These are phyloP conservation scores for Astreopora myriophthalma DNA, from an alignment of 64 coral and sea anemone species.

Conservation along the genomic window DNA sequence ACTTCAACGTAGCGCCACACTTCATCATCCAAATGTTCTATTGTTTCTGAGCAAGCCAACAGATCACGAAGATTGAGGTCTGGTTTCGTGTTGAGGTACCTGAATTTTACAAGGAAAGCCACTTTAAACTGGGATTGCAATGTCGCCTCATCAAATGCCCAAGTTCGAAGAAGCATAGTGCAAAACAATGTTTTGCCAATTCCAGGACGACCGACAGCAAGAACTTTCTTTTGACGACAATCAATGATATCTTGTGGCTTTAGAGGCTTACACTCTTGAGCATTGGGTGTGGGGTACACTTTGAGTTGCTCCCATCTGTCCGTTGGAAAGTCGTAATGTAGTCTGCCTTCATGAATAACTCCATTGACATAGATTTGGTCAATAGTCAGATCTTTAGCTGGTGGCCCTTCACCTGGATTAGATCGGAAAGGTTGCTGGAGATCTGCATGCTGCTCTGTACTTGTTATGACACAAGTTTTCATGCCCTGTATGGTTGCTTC, in stretches of 20 bases:
- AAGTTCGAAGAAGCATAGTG: slow-evolving; percentile 57
- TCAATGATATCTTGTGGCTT: background rate
- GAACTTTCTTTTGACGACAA: slow-evolving; percentile 36
- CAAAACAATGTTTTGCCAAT: slow-evolving; percentile 65
- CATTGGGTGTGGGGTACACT: slow-evolving; percentile 21
- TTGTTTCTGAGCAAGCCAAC: background rate
- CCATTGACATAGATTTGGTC: slow-evolving; percentile 64
- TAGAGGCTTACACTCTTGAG: background rate
- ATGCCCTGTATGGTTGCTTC: background rate
- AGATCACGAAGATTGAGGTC: slow-evolving; percentile 25
- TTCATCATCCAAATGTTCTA: slow-evolving; percentile 31
- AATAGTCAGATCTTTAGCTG: background rate
- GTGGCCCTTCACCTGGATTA: slow-evolving; percentile 5
- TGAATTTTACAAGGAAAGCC: slow-evolving; percentile 46
- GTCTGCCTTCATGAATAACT: slow-evolving; percentile 48
- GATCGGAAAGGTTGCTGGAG: slow-evolving; percentile 2
- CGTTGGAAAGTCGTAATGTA: background rate
- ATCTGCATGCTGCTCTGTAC: background rate
- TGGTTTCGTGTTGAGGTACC: background rate
- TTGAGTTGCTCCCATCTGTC: background rate
- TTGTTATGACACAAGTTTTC: background rate
- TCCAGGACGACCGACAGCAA: slow-evolving; percentile 42
- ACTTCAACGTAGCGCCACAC: slow-evolving; percentile 37
- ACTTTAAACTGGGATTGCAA: background rate
- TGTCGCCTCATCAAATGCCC: background rate